Conservation (phyloP, 2,888 invertebrate species). For the Ophion slaviceki region DNA sequence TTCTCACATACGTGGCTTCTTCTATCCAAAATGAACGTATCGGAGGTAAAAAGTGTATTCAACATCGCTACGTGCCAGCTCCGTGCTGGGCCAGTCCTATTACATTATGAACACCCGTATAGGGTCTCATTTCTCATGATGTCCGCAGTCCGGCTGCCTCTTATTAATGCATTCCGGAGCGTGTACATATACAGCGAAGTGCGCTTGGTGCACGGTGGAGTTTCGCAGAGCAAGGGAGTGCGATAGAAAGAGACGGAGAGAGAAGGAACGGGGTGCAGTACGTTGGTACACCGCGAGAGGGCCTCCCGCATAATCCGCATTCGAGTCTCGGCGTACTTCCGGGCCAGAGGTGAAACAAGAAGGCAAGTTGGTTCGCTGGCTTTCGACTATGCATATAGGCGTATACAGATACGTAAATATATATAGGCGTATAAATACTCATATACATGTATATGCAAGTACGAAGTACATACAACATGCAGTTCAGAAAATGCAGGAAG, state of each 20-base stretch:
- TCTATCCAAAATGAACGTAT: conserved; percentile 44
- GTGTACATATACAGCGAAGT: conserved; percentile 63
- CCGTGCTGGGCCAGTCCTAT: conserved; percentile 67
- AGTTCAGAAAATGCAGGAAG: conserved; percentile 59
- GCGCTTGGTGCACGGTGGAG: conserved; percentile 36
- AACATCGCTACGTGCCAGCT: conserved; percentile 1
- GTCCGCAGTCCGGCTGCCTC: conserved; percentile 67
- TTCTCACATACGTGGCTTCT: background rate
- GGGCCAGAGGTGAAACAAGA: conserved; percentile 51
- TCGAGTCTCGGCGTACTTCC: conserved; percentile 57
- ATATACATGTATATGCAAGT: background rate
- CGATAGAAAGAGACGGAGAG: conserved; percentile 34
- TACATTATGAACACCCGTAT: conserved; percentile 53
- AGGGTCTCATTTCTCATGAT: conserved; percentile 62
- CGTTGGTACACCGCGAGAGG: conserved; percentile 56
- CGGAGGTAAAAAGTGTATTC: conserved; percentile 18
- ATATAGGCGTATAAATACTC: conserved; percentile 9
- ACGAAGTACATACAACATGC: conserved; percentile 14
- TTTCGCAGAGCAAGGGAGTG: conserved; percentile 12
- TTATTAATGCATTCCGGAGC: conserved; percentile 73
- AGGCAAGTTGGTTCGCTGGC: conserved; percentile 49
- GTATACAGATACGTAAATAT: conserved; percentile 17
- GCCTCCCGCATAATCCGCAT: conserved; percentile 63
- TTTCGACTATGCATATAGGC: conserved; percentile 30
- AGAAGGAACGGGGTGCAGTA: conserved; percentile 1